Percentiles rank a stretch among this genome's conserved stretches.
These are phyloP conservation scores for Menura novaehollandiae DNA, from an alignment of 2,113 vertebrate genomes.

Conservation along the genomic window DNA sequence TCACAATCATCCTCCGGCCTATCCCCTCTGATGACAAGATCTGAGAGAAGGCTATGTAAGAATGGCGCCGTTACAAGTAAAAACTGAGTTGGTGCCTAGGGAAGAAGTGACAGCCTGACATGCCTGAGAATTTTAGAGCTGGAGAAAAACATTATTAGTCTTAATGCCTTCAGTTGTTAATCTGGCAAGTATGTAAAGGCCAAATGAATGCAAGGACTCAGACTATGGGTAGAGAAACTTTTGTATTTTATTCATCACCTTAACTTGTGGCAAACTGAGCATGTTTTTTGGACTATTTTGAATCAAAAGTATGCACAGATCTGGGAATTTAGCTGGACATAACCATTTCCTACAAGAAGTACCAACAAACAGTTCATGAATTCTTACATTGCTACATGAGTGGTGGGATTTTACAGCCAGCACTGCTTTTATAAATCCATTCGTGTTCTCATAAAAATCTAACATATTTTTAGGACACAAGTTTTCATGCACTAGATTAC, in stretches of 20 bases:
- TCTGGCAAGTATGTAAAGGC: neutral
- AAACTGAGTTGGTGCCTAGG: neutral
- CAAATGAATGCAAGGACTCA: neutral
- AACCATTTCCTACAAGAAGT: neutral
- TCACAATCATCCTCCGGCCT: neutral
- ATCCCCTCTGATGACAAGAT: neutral
- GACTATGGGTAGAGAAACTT: neutral
- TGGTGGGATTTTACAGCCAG: neutral
- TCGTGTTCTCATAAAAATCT: neutral
- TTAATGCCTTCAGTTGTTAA: neutral
- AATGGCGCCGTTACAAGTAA: neutral
- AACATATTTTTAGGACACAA: neutral
- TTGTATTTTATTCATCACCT: neutral
- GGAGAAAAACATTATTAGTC: neutral
- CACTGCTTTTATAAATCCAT: neutral
- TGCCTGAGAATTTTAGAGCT: neutral
- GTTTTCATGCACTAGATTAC: neutral
- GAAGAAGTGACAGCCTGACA: neutral
- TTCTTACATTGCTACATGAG: neutral
- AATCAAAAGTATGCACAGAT: neutral
- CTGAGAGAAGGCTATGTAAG: neutral
- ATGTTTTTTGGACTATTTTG: neutral
- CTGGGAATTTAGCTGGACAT: neutral
- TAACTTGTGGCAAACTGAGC: neutral
- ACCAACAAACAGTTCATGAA: neutral